Percentiles rank a stretch among this genome's conserved stretches.
phyloP scores from a whole-genome alignment of 2,888 invertebrate species.

The Eupithecia vulgata region DNA sequence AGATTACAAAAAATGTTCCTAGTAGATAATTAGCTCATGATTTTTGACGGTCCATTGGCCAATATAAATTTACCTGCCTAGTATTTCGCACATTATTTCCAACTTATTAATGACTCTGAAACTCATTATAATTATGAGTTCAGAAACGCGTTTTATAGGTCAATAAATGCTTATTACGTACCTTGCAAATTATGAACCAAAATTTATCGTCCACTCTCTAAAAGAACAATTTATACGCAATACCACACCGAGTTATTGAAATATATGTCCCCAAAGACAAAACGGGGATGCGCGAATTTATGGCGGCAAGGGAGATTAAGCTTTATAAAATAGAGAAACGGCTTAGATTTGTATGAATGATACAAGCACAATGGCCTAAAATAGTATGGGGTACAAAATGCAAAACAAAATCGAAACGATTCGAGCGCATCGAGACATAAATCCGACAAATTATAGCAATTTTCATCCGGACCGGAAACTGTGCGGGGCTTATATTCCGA shows the following conservation, averaged over 20 bases:
- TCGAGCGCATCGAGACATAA: slow-evolving; percentile 70
- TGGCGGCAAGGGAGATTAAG: slow-evolving; percentile 51
- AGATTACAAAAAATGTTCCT: no score
- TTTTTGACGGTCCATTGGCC: not conserved
- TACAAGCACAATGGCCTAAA: slow-evolving; percentile 48
- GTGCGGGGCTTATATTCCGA: slow-evolving; percentile 13
- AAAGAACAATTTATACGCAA: slow-evolving; percentile 76
- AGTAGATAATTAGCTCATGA: not conserved
- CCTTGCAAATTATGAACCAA: slow-evolving; percentile 66
- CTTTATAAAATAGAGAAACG: slow-evolving; percentile 52
- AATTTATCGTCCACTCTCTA: slow-evolving; percentile 73
- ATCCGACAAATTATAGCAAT: slow-evolving; percentile 64
- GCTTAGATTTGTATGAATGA: slow-evolving; percentile 48
- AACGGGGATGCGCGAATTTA: slow-evolving; percentile 56
- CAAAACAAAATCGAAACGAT: slow-evolving; percentile 69
- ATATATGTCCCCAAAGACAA: slow-evolving; percentile 78
- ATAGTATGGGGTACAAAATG: slow-evolving; percentile 69
- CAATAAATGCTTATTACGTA: slow-evolving; percentile 56
- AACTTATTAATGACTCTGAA: slow-evolving; percentile 14
- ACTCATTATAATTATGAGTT: slow-evolving; percentile 32
- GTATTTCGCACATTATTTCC: slow-evolving; percentile 4
- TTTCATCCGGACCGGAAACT: slow-evolving; percentile 53
- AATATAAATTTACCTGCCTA: no score
- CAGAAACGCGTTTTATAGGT: slow-evolving; percentile 28
- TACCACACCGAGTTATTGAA: slow-evolving; percentile 75